Evolutionary conservation across 2,888 invertebrate genomes (phyloP).

Genomic region (Peribatodes rhomboidaria): DNA sequence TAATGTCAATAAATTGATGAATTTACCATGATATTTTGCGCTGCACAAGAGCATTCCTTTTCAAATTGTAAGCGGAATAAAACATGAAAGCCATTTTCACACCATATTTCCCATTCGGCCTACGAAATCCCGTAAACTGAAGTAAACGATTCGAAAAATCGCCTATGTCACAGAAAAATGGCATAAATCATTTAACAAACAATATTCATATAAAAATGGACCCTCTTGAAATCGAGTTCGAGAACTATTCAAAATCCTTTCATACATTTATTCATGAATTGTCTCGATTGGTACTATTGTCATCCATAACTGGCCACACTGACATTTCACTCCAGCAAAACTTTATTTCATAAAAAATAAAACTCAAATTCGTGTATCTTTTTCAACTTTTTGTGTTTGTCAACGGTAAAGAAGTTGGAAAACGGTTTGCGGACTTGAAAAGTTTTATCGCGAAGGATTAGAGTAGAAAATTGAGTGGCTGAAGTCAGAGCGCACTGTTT

Average conservation of each 20-base stretch:
- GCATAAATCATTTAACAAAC: slow-evolving; percentile 45
- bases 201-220: slow-evolving; percentile 50
- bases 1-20: too few relatives aligned
- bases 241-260: slow-evolving; percentile 50
- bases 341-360: slow-evolving; percentile 25
- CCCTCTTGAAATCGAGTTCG: slow-evolving; percentile 43
- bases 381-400: slow-evolving; percentile 22
- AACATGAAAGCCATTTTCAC: slow-evolving; percentile 12
- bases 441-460: slow-evolving; percentile 39
- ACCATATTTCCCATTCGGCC: slow-evolving; percentile 14
- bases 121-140: slow-evolving; percentile 7
- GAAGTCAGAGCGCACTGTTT: slow-evolving; percentile 18
- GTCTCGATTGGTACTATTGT: slow-evolving; percentile 52
- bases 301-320: slow-evolving; percentile 40
- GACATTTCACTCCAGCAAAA: slow-evolving; percentile 19
- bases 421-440: slow-evolving; percentile 37
- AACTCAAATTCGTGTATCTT: slow-evolving; percentile 24
- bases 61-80: slow-evolving; percentile 10
- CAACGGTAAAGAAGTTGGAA: slow-evolving; percentile 40
- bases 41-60: slow-evolving; percentile 1
- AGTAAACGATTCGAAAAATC: slow-evolving; percentile 22
- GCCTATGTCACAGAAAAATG: slow-evolving; percentile 20
- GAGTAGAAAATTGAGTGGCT: slow-evolving; percentile 36
- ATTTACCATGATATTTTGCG: too few relatives aligned
- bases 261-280: slow-evolving; percentile 54